A percentile compares a stretch with the other conserved stretches of the same genome.
These are phyloP conservation scores for Spodoptera littoralis DNA, from an alignment of 2,888 invertebrate species.

Conservation along the genomic window DNA sequence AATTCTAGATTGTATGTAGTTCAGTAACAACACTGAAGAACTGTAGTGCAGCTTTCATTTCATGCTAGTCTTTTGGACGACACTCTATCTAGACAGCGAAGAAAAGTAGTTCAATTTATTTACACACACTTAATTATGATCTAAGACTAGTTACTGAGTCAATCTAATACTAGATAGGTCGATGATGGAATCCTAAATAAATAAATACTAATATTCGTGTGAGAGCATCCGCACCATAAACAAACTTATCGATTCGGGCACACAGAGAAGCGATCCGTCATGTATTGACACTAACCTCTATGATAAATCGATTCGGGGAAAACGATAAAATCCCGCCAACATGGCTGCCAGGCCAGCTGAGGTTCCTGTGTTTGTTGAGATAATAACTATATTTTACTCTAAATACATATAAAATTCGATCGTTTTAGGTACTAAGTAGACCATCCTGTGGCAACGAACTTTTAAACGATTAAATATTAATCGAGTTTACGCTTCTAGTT, in stretches of 20 bases:
- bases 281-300: conserved; percentile 41
- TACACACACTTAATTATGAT: too few species aligned
- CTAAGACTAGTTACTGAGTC: too few species aligned
- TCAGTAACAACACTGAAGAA: too few species aligned
- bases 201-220: conserved; percentile 11
- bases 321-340: conserved; percentile 42
- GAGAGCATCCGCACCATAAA: conserved; percentile 20
- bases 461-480: not conserved
- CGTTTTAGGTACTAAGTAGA: conserved; percentile 5
- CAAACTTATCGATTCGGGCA: conserved; percentile 42
- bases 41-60: too few species aligned
- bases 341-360: conserved; percentile 50
- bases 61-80: too few species aligned
- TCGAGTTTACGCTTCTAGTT: not conserved
- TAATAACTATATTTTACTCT: conserved; percentile 41
- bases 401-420: conserved; percentile 10
- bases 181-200: not conserved
- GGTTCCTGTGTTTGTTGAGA: conserved; percentile 37
- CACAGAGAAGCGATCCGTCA: conserved; percentile 43
- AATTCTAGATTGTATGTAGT: too few species aligned
- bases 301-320: conserved; percentile 53
- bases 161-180: too few species aligned
- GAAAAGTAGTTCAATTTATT: too few species aligned
- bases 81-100: too few species aligned
- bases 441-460: conserved; percentile 8